Evolutionary conservation across 2,113 vertebrate genomes (phyloP), one percentile per base, ranked within the genome.

Genomic region (Stictonetta naevosa): DNA sequence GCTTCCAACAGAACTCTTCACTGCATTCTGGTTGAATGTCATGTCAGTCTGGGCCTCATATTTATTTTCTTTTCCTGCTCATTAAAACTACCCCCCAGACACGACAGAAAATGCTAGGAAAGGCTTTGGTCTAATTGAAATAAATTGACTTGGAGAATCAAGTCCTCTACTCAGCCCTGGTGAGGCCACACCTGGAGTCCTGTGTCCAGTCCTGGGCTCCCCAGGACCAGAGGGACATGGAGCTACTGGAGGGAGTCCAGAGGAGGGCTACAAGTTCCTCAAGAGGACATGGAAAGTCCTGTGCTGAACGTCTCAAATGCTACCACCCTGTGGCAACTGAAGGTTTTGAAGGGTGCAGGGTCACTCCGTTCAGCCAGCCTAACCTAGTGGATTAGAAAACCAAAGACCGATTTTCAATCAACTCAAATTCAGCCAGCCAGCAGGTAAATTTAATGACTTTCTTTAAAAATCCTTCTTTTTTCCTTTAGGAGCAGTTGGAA

Each of bases 61-160:
- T 86, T 92, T 88, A 92, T 96, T 76, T 93, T 96, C 73, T 88
- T 92, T 81, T 62, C 63, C 55, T 86, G 52, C 36, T 86, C 86
- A 83, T 94, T 96, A 92, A 81, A 92, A 52, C 73, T 86, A 53
- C 50, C n/a, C n/a, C n/a, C n/a, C 36, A 40, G 74, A 60, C 91
- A 67, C 22, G 46, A 86, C 76, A 86, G 86, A 83, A 95, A 95
- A 81, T 83, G 29, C 50, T 46, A 40, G 50, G 64, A 88, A 81
- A 88, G 55, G 77, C 73, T 95, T 95, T 92, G 73, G 89, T 77
- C 77, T 94, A 83, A 92, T 74, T 83, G 92, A 96, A 86, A 64
- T 46, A 94, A 96, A 91, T 77, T 77, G 83, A 46, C 52, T 89
- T 89, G 38, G 44, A 68, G 42, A 72, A 85, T 0, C n/a, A n/a